phyloP scores from a whole-genome alignment of 2,113 vertebrate genomes.

The Pantherophis guttatus region DNA sequence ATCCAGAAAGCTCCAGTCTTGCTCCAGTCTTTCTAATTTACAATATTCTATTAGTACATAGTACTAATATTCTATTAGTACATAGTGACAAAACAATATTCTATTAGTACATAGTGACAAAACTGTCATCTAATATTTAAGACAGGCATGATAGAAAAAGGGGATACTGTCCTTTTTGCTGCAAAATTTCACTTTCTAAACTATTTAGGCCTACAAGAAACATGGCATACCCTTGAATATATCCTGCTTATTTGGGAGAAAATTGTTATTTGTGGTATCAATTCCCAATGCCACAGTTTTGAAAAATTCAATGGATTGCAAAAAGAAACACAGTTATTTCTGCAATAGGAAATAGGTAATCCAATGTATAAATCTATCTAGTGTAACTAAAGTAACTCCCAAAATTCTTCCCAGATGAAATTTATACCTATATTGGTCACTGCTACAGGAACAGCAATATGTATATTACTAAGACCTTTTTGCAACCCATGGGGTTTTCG shows the following conservation, averaged over 20 bases:
- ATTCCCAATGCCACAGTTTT: neutral
- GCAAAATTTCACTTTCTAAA: neutral
- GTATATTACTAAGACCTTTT: neutral
- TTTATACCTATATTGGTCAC: neutral
- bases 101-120: neutral
- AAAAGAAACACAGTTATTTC: neutral
- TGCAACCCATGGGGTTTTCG: neutral
- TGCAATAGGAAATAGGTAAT: neutral
- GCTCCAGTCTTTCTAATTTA: neutral
- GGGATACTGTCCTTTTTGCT: neutral
- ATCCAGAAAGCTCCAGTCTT: neutral
- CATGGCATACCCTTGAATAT: neutral
- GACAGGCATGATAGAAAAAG: neutral
- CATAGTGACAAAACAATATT: too few relatives aligned
- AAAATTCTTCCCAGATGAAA: neutral
- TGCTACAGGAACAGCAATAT: neutral
- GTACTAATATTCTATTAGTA: too few relatives aligned
- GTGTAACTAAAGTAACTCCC: neutral
- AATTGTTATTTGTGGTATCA: neutral
- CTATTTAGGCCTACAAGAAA: neutral
- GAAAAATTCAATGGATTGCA: neutral
- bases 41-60: neutral
- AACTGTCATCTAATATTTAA: neutral
- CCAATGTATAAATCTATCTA: neutral
- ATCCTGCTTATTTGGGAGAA: neutral